Conservation (phyloP, 1,140 invertebrate genomes). For the Pogonognathellus flavescens region DNA sequence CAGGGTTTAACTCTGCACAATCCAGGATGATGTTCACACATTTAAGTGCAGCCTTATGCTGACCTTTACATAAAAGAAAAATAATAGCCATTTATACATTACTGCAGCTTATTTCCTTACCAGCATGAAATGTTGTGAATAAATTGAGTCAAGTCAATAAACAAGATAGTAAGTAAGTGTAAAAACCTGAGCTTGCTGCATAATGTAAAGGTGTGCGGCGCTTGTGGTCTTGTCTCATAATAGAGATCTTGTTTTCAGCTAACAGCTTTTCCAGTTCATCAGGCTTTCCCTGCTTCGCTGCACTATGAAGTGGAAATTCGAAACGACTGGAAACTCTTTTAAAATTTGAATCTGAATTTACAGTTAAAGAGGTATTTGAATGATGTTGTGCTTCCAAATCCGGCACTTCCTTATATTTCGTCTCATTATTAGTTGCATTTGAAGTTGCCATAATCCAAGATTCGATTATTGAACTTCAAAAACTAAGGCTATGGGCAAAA, state of each 20-base stretch:
- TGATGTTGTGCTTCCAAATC: too few species aligned
- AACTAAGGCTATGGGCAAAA: too few species aligned
- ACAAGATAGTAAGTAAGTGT: neutral
- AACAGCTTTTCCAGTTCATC: neutral
- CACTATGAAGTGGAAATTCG: constrained; percentile 13
- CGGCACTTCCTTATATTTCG: too few species aligned
- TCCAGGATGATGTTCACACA: constrained; percentile 2
- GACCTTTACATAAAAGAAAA: neutral
- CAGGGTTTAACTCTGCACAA: neutral
- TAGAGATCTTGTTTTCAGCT: neutral
- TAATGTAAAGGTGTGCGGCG: constrained; percentile 1
- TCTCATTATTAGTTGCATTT: too few species aligned
- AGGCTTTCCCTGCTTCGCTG: neutral
- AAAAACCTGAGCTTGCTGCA: constrained; percentile 14
- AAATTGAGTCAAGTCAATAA: neutral
- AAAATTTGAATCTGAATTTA: too few species aligned
- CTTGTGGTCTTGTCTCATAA: neutral
- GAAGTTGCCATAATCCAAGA: too few species aligned
- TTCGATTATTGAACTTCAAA: too few species aligned
- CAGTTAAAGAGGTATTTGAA: too few species aligned
- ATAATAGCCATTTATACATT: too few species aligned
- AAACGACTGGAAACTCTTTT: neutral
- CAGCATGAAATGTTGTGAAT: neutral
- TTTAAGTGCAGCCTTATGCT: neutral
- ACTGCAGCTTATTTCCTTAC: too few species aligned